Percentiles rank a stretch among this genome's conserved stretches.
Conservation (phyloP, 2,888 invertebrate genomes). For the Germaria angustata region DNA sequence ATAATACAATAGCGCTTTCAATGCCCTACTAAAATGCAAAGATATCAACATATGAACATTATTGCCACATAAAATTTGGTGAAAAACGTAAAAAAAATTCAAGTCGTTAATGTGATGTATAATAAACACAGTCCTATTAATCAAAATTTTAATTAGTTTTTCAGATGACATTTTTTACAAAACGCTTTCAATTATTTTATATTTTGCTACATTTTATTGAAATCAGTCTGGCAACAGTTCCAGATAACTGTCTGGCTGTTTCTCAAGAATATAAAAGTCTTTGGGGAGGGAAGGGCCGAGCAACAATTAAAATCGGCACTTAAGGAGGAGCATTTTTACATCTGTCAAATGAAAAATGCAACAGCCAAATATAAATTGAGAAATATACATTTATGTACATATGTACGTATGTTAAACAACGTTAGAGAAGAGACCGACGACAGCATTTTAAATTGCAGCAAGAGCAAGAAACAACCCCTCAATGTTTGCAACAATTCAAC, state of each 20-base stretch:
- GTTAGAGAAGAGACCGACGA: background rate
- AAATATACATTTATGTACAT: background rate
- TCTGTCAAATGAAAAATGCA: background rate
- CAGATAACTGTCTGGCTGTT: background rate
- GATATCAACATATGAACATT: background rate
- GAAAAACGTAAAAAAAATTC: background rate
- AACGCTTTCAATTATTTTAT: no score
- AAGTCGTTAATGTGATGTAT: no score
- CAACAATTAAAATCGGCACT: background rate
- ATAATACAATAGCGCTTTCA: background rate
- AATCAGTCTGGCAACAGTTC: background rate
- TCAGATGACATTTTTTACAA: no score
- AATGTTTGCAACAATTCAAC: slow-evolving; percentile 41
- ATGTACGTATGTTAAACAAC: background rate
- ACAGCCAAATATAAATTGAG: background rate
- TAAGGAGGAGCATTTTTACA: slow-evolving; percentile 17
- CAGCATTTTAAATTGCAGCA: slow-evolving; percentile 7
- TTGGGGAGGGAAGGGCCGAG: no score
- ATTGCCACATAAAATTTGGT: background rate
- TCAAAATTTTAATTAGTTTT: no score
- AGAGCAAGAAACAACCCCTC: slow-evolving; percentile 44
- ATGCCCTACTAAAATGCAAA: background rate
- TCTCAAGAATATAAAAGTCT: background rate
- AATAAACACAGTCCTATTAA: no score
- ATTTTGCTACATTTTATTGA: background rate